These are phyloP conservation scores for Clusia tigrina DNA, from an alignment of 2,888 invertebrate genomes.

Conservation along the genomic window DNA sequence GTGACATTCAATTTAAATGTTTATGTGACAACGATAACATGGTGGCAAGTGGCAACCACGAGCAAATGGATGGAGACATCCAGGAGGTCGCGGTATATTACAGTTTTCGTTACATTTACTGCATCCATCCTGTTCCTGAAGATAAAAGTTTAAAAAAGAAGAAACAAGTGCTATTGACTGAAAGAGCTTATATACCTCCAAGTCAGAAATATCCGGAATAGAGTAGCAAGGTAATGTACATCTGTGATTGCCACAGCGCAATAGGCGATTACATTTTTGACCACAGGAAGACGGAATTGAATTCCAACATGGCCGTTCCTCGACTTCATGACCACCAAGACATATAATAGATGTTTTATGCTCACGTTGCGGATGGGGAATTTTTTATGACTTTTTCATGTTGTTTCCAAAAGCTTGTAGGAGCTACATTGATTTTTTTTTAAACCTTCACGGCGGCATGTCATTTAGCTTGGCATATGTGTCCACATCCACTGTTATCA, in stretches of 20 bases:
- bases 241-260: slow-evolving; percentile 81
- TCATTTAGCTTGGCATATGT: slow-evolving; percentile 76
- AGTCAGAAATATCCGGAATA: slow-evolving; percentile 66
- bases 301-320: slow-evolving; percentile 74
- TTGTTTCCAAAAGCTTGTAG: slow-evolving; percentile 32
- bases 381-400: slow-evolving; percentile 48
- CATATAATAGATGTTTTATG: slow-evolving; percentile 76
- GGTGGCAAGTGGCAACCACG: slow-evolving; percentile 75
- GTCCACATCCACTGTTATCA: slow-evolving; percentile 61
- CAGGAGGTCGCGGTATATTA: slow-evolving; percentile 71
- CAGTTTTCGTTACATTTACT: slow-evolving; percentile 71
- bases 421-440: slow-evolving; percentile 20
- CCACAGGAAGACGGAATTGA: slow-evolving; percentile 81
- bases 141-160: neutral
- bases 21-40: slow-evolving; percentile 79
- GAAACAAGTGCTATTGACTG: neutral
- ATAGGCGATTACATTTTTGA: slow-evolving; percentile 74
- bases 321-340: slow-evolving; percentile 76
- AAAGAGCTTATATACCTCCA: slow-evolving; percentile 61
- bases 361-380: slow-evolving; percentile 78
- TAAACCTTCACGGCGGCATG: slow-evolving; percentile 76
- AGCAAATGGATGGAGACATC: slow-evolving; percentile 79
- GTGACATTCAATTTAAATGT: slow-evolving; percentile 79
- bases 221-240: slow-evolving; percentile 79
- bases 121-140: slow-evolving; percentile 67